phyloP scores from a whole-genome alignment of 2,888 invertebrate species.

The Zygaena filipendulae region DNA sequence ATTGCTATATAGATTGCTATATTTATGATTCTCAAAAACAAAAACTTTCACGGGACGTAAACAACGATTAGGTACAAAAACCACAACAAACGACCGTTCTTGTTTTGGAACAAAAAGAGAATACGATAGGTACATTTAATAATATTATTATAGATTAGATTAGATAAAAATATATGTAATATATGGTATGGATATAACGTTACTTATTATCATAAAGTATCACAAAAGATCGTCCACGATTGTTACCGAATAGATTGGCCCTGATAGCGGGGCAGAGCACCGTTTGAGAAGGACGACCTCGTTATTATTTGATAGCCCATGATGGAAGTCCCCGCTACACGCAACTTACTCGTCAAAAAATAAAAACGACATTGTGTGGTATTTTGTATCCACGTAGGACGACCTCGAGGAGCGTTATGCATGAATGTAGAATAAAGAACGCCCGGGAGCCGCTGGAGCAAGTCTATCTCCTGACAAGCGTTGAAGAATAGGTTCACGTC shows the following conservation, averaged over 20 bases:
- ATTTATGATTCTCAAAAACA: too few species aligned
- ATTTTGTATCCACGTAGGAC: constrained; percentile 30
- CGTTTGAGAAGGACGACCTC: constrained; percentile 46
- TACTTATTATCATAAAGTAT: too few species aligned
- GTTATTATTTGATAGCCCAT: constrained; percentile 62
- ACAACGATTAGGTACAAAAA: too few species aligned
- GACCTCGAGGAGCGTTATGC: constrained; percentile 32
- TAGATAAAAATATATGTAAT: too few species aligned
- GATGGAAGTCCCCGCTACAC: constrained; percentile 59
- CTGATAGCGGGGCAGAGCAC: constrained; percentile 42
- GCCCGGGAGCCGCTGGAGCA: constrained; percentile 32
- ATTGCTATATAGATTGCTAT: too few species aligned
- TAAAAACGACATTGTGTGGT: constrained; percentile 54
- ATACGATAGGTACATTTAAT: too few species aligned
- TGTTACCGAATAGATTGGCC: constrained; percentile 43
- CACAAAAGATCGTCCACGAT: constrained; percentile 48
- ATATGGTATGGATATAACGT: too few species aligned
- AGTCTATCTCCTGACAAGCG: constrained; percentile 47
- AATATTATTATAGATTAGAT: too few species aligned
- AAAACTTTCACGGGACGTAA: too few species aligned
- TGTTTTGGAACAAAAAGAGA: too few species aligned
- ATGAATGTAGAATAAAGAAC: constrained; percentile 53
- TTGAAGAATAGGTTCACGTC: constrained; percentile 53
- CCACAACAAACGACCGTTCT: too few species aligned
- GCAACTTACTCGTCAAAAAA: constrained; percentile 60